A percentile compares a stretch with the other conserved stretches of the same genome.
phyloP scores from a whole-genome alignment of 2,797 vertebrate species.

The Acrossocheilus wenchowensis region DNA sequence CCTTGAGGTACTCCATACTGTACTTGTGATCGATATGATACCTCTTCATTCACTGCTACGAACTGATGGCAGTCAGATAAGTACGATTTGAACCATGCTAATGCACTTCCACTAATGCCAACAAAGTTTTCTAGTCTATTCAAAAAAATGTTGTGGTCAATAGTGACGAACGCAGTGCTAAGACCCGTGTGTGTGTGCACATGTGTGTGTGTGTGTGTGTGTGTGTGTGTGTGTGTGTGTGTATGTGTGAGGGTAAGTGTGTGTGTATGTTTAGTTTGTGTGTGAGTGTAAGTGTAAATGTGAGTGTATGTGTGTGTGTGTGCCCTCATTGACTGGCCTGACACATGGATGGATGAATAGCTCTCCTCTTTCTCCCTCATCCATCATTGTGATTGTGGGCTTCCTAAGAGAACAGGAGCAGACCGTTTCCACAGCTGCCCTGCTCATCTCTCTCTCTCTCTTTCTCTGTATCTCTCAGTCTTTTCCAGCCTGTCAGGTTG shows the following conservation, averaged over 20 bases:
- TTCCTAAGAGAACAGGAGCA: constrained; percentile 70
- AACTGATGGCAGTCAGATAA: too few species aligned
- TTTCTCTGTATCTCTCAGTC: constrained; percentile 44
- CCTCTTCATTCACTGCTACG: too few species aligned
- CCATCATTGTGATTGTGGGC: constrained; percentile 81
- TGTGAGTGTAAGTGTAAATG: not conserved
- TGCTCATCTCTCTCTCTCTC: constrained; percentile 42
- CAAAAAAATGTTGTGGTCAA: too few species aligned
- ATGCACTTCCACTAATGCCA: too few species aligned
- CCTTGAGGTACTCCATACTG: too few species aligned
- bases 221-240: not conserved
- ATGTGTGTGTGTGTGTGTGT: not conserved
- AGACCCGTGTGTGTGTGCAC: too few species aligned
- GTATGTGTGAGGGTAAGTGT: not conserved
- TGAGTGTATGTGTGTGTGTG: not conserved
- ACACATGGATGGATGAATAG: not conserved
- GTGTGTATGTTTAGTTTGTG: not conserved
- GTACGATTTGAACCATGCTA: too few species aligned
- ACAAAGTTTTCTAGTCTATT: too few species aligned
- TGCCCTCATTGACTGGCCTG: not conserved
- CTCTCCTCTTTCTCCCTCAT: constrained; percentile 56
- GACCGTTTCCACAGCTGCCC: constrained; percentile 70
- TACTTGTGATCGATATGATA: too few species aligned
- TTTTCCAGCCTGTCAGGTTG: constrained; percentile 68
- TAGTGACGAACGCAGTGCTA: too few species aligned